Evolutionary conservation across 2,888 invertebrate genomes (phyloP).

Genomic region (Halictus ligatus): DNA sequence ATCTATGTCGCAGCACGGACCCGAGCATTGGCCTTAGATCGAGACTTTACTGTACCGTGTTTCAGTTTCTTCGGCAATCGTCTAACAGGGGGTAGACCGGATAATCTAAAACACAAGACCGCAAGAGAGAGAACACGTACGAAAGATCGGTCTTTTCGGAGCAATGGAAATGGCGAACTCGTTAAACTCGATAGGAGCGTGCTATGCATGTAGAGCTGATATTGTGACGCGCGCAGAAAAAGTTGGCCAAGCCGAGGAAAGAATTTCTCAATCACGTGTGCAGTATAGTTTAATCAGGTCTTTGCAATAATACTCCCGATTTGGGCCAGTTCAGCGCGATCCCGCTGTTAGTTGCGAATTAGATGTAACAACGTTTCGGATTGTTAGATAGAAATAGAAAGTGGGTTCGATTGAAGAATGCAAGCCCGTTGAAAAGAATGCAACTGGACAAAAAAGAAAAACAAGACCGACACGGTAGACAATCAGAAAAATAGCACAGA

Average conservation of each 20-base stretch:
- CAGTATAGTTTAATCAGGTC: slow-evolving; percentile 27
- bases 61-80: no score
- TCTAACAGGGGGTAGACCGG: no score
- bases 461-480: slow-evolving; percentile 35
- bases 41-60: no score
- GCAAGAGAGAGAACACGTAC: no score
- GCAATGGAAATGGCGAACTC: not conserved
- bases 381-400: slow-evolving; percentile 76
- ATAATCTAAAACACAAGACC: no score
- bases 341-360: slow-evolving; percentile 36
- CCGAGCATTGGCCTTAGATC: no score
- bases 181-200: not conserved
- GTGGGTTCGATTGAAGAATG: slow-evolving; percentile 64
- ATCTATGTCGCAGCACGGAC: no score
- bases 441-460: slow-evolving; percentile 23
- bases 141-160: not conserved
- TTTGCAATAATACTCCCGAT: slow-evolving; percentile 42
- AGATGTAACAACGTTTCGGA: slow-evolving; percentile 54
- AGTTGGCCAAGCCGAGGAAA: not conserved
- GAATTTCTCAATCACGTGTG: slow-evolving; percentile 29
- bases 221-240: not conserved
- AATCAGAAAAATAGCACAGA: slow-evolving; percentile 21
- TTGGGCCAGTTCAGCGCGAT: slow-evolving; percentile 33
- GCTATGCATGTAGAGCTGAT: not conserved
- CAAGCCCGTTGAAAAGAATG: slow-evolving; percentile 47